These are phyloP conservation scores for Channa argus DNA, from an alignment of 2,113 vertebrate species.

Conservation along the genomic window DNA sequence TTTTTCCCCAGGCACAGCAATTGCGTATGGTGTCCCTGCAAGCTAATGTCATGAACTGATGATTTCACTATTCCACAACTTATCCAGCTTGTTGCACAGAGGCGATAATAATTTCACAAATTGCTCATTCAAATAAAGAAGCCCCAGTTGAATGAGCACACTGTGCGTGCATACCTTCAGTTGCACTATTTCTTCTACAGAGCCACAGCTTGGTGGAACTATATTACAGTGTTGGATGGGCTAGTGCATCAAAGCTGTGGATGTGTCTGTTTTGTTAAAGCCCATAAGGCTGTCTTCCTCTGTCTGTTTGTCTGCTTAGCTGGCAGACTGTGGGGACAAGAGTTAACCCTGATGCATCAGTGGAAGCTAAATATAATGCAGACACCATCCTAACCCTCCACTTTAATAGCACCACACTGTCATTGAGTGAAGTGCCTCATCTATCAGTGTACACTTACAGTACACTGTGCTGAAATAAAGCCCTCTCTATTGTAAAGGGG, in stretches of 20 bases:
- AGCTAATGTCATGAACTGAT: constrained; percentile 34
- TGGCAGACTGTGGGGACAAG: not conserved
- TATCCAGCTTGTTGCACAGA: constrained; percentile 20
- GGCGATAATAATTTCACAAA: constrained; percentile 30
- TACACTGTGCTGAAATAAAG: not conserved
- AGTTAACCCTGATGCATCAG: constrained; percentile 29
- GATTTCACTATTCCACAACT: not conserved
- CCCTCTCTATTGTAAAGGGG: not conserved
- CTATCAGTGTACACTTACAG: not conserved
- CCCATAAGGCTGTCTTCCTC: constrained; percentile 13
- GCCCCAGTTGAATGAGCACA: not conserved
- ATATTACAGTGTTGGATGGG: not conserved
- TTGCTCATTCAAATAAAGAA: constrained; percentile 11
- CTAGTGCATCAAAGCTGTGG: constrained; percentile 32
- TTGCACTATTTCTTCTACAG: not conserved
- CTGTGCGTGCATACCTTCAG: not conserved
- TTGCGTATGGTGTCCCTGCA: constrained; percentile 27
- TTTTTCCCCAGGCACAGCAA: constrained; percentile 4
- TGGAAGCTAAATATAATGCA: constrained; percentile 19
- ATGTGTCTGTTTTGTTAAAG: constrained; percentile 38
- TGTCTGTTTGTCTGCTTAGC: constrained; percentile 31
- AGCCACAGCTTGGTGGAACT: not conserved
- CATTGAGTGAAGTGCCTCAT: not conserved
- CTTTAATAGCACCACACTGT: constrained; percentile 6
- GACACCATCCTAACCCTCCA: constrained; percentile 1